phyloP scores from a whole-genome alignment of 2,888 invertebrate genomes.

The Sipha maydis region DNA sequence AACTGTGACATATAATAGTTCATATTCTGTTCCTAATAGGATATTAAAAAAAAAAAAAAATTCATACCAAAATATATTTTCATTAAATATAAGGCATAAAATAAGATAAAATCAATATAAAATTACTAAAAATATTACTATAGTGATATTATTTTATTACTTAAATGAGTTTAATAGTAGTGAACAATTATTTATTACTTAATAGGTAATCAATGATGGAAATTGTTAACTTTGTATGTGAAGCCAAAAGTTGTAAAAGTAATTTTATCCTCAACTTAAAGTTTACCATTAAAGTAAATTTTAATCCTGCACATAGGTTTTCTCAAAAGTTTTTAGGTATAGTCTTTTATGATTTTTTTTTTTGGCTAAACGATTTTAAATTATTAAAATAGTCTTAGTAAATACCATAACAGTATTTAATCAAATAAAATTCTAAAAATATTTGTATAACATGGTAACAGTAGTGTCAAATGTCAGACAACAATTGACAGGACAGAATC shows the following conservation, averaged over 20 bases:
- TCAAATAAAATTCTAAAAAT: background rate
- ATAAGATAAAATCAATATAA: background rate
- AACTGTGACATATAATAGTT: no score
- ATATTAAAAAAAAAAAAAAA: background rate
- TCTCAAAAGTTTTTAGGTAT: constrained; percentile 13
- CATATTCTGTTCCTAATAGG: background rate
- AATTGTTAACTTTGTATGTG: background rate
- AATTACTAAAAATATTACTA: background rate
- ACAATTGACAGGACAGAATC: background rate
- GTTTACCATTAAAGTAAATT: constrained; percentile 32
- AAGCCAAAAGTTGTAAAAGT: constrained; percentile 43
- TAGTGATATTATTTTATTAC: background rate
- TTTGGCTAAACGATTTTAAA: constrained; percentile 27
- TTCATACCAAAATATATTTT: no score
- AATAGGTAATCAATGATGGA: constrained; percentile 10
- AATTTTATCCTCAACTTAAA: constrained; percentile 43
- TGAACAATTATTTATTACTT: background rate
- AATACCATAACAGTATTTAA: constrained; percentile 17
- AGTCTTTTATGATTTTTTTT: constrained; percentile 33
- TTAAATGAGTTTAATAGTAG: background rate
- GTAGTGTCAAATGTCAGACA: background rate
- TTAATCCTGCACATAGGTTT: constrained; percentile 14
- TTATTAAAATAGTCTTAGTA: constrained; percentile 20
- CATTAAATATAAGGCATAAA: no score
- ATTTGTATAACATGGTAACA: background rate